Evolutionary conservation across 2,113 vertebrate genomes (phyloP).

Genomic region (Suncus etruscus): DNA sequence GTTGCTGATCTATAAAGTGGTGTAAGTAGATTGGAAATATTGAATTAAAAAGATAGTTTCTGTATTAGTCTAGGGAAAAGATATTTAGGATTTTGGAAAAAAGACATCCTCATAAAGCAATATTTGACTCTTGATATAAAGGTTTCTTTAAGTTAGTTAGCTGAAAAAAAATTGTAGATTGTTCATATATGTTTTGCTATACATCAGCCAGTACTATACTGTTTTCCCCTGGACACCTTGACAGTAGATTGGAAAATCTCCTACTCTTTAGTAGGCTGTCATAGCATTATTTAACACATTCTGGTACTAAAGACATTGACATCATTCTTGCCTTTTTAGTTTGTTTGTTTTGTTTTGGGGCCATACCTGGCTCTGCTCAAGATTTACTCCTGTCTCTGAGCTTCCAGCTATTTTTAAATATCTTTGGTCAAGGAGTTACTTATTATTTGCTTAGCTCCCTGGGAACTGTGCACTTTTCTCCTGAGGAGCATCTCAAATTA

Average conservation of each 20-base stretch:
- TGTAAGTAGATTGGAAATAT: neutral
- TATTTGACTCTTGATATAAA: neutral
- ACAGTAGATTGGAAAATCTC: neutral
- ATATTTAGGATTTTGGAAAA: neutral
- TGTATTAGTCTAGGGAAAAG: neutral
- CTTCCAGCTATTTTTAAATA: conserved; percentile 35
- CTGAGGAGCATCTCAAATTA: neutral
- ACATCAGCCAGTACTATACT: neutral
- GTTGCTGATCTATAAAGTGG: neutral
- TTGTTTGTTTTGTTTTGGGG: too few relatives aligned
- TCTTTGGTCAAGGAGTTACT: neutral
- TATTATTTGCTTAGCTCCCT: conserved; percentile 64
- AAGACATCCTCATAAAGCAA: neutral
- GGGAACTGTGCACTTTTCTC: conserved; percentile 55
- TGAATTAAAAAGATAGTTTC: neutral
- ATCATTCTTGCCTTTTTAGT: neutral
- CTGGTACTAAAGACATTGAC: neutral
- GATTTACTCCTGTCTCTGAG: too few relatives aligned
- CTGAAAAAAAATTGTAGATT: neutral
- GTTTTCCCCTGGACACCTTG: conserved; percentile 22
- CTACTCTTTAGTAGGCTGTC: neutral
- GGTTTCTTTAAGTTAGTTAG: neutral
- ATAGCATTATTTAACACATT: neutral
- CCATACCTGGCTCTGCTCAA: too few relatives aligned
- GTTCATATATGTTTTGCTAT: conserved; percentile 43